A percentile compares a stretch with the other conserved stretches of the same genome.
phyloP scores from a whole-genome alignment of 2,797 vertebrate species.

The Melanotaenia trifasciata region DNA sequence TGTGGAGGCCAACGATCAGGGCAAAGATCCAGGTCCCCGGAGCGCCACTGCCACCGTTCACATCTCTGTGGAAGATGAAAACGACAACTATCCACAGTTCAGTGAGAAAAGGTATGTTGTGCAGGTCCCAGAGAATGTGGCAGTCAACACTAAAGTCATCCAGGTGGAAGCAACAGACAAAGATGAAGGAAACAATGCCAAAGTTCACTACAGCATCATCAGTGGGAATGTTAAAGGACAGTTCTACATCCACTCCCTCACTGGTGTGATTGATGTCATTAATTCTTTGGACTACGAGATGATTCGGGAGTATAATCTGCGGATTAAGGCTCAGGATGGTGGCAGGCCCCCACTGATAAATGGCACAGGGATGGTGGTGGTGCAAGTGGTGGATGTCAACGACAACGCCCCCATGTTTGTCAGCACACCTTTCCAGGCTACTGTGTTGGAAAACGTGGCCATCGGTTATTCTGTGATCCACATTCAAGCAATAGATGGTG shows the following conservation, averaged over 20 bases:
- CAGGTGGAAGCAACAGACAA: conserved; percentile 92
- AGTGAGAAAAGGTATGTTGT: conserved; percentile 93
- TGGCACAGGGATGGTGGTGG: conserved; percentile 91
- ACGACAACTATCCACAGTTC: conserved; percentile 98
- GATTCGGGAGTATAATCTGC: conserved; percentile 91
- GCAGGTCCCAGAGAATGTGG: conserved; percentile 90
- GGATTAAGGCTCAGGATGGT: conserved; percentile 96
- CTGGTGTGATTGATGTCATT: conserved; percentile 92
- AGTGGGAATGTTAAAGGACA: conserved; percentile 96
- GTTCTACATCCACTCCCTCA: conserved; percentile 95
- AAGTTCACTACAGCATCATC: conserved; percentile 95
- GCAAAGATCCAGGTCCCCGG: conserved; percentile 91
- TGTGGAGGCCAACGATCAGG: conserved; percentile 96
- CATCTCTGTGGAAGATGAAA: conserved; percentile 95
- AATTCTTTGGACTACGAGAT: conserved; percentile 95
- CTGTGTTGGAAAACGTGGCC: conserved; percentile 93
- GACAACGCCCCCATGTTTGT: conserved; percentile 98
- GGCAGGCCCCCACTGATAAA: conserved; percentile 96
- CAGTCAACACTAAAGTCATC: conserved; percentile 89
- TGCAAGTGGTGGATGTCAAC: conserved; percentile 95
- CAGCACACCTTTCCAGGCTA: conserved; percentile 96
- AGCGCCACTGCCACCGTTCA: conserved; percentile 92
- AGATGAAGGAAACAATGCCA: conserved; percentile 93
- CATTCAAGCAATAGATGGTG: conserved; percentile 94
- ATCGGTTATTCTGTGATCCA: conserved; percentile 94